Evolutionary conservation across 2,888 invertebrate genomes (phyloP).

Genomic region (Chrysina gloriosa): DNA sequence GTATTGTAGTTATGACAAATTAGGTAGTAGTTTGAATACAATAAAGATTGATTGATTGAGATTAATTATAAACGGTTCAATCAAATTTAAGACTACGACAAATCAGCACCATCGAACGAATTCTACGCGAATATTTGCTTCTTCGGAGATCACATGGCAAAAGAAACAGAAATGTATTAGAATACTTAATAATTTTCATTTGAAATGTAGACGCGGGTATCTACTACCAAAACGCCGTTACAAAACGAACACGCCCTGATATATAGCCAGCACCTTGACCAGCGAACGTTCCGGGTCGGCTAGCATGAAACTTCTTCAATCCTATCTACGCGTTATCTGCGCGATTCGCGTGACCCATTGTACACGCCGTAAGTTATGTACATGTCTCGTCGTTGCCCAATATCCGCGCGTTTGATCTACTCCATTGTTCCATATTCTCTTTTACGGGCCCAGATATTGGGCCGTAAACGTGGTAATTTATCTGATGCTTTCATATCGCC

Average conservation of each 20-base stretch:
- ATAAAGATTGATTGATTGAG: too few relatives aligned
- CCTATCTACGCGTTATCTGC: conserved; percentile 35
- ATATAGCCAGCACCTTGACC: conserved; percentile 34
- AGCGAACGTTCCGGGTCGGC: conserved; percentile 25
- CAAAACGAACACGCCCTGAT: conserved; percentile 29
- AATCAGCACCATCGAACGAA: too few relatives aligned
- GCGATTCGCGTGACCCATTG: conserved; percentile 29
- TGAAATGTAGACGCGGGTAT: too few relatives aligned
- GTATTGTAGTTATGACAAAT: too few relatives aligned
- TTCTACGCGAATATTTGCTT: too few relatives aligned
- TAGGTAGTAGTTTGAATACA: too few relatives aligned
- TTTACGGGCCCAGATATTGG: conserved; percentile 26
- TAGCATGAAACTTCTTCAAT: conserved; percentile 35
- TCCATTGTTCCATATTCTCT: conserved; percentile 33
- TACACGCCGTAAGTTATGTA: conserved; percentile 13
- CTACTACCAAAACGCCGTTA: too few relatives aligned
- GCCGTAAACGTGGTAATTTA: conserved; percentile 19
- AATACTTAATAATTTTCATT: too few relatives aligned
- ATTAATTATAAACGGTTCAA: too few relatives aligned
- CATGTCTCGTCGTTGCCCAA: conserved; percentile 36
- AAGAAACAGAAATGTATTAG: too few relatives aligned
- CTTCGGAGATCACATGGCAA: too few relatives aligned
- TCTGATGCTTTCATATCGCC: conserved; percentile 4
- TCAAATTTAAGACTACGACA: too few relatives aligned
- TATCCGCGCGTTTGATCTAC: conserved; percentile 32